phyloP scores from a whole-genome alignment of 2,797 vertebrate genomes.

The Nyctalus aviator region DNA sequence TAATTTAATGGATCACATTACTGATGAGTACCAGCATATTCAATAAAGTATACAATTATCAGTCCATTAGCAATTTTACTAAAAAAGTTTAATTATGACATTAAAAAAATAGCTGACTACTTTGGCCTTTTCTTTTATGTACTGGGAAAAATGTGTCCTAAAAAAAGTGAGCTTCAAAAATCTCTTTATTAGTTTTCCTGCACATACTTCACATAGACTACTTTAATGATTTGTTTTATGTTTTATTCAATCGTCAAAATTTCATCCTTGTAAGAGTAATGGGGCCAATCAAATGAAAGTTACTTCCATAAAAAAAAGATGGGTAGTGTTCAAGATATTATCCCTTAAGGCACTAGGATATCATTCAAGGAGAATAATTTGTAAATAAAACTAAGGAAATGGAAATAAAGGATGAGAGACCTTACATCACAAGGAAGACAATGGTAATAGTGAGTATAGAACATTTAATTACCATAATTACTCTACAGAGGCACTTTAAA shows the following conservation, averaged over 20 bases:
- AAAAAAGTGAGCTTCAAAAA: conserved; percentile 65
- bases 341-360: conserved; percentile 24
- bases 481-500: background rate
- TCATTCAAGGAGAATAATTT: conserved; percentile 23
- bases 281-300: conserved; percentile 48
- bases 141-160: conserved; percentile 53
- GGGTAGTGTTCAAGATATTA: background rate
- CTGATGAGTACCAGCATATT: conserved; percentile 58
- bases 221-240: conserved; percentile 57
- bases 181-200: conserved; percentile 51
- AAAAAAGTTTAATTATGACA: conserved; percentile 66
- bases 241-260: conserved; percentile 68
- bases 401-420: background rate
- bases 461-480: background rate
- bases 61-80: conserved; percentile 72
- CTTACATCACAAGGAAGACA: background rate
- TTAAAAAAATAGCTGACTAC: conserved; percentile 49
- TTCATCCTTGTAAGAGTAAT: conserved; percentile 56
- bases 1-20: conserved; percentile 69
- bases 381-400: conserved; percentile 60
- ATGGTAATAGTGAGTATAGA: background rate
- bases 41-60: conserved; percentile 69
- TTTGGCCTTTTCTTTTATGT: conserved; percentile 63
- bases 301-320: conserved; percentile 25
- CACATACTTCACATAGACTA: background rate